phyloP scores from a whole-genome alignment of 2,888 invertebrate species.

The Camptogramma bilineatum region DNA sequence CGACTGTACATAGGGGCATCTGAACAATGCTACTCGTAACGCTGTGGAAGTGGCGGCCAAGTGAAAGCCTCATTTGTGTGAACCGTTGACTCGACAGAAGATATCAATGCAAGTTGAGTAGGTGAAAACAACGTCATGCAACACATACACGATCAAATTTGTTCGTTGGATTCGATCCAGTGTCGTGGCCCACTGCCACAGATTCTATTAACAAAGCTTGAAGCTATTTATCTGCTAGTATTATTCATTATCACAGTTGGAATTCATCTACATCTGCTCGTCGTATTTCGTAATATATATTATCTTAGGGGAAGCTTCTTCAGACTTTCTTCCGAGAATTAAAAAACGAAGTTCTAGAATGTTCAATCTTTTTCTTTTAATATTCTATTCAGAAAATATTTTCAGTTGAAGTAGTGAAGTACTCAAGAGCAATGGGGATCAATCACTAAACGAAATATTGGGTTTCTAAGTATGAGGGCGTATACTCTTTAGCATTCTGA shows the following conservation, averaged over 20 bases:
- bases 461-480: too few relatives aligned
- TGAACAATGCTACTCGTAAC: background rate
- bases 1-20: too few relatives aligned
- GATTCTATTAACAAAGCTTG: slow-evolving; percentile 43
- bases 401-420: background rate
- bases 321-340: background rate
- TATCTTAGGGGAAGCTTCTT: background rate
- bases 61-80: too few relatives aligned
- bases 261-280: slow-evolving; percentile 1
- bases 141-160: slow-evolving; percentile 47
- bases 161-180: slow-evolving; percentile 60
- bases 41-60: too few relatives aligned
- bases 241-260: slow-evolving; percentile 16
- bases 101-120: background rate
- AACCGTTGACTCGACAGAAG: too few relatives aligned
- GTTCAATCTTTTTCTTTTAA: background rate
- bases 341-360: background rate
- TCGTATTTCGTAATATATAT: background rate
- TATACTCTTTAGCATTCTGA: too few relatives aligned
- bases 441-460: too few relatives aligned
- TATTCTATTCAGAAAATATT: background rate
- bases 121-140: slow-evolving; percentile 7
- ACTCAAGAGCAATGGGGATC: slow-evolving; percentile 3
- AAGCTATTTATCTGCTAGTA: slow-evolving; percentile 11
- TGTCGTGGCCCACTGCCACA: slow-evolving; percentile 48